Base-by-base conservation (phyloP, 2,888 invertebrate species). In the Ormyrus pomaceus region DNA sequence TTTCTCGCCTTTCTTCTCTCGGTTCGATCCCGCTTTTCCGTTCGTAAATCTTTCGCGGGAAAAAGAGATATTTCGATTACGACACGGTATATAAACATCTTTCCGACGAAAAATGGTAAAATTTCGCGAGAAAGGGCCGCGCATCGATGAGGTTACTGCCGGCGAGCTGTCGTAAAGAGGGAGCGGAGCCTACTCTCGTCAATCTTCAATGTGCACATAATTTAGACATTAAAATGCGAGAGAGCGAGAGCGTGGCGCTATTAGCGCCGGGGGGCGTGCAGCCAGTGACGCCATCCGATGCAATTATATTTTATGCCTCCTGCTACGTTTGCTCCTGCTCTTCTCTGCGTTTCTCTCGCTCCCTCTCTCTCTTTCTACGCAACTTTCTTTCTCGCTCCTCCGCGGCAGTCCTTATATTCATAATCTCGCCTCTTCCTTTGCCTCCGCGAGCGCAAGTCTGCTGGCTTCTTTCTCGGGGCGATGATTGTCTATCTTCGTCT, bases 281-380 rank as follows among this genome's bases (percentile, higher is more conserved):
- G 85, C 83, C 86, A 87, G 87, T 88, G 88, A 89, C 87, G 88
- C 85, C 87, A 87, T 85, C 87, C 88, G 86, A 89, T 89, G 90
- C 90, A 90, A 90, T 90, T 90, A 89, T 90, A 90, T 89, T 90
- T 90, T 89, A 90, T 89, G 89, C 86, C 89, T 87, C 86, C 87
- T 84, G 86, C 86, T 87, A 86, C 87, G 86, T 87, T 87, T 86
- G 84, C 86, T 83, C 61, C 66, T 53, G 78, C 53, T 71, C 61
- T 77, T 82, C 83, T 75, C 68, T 34, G 51, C 19, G 13, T 72
- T 81, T 79, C 80, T 77, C 68, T 69, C 78, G 80, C 78, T 65
- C 70, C 62, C 71, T 51, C 19, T 48, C 76, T 34, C 34, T 34
- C 34, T 34, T 34, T 50, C 66, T 75, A 46, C 73, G 65, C 84